A percentile compares a stretch with the other conserved stretches of the same genome.
phyloP scores from a whole-genome alignment of 2,113 vertebrate species.

The Chlorodrepanis virens region DNA sequence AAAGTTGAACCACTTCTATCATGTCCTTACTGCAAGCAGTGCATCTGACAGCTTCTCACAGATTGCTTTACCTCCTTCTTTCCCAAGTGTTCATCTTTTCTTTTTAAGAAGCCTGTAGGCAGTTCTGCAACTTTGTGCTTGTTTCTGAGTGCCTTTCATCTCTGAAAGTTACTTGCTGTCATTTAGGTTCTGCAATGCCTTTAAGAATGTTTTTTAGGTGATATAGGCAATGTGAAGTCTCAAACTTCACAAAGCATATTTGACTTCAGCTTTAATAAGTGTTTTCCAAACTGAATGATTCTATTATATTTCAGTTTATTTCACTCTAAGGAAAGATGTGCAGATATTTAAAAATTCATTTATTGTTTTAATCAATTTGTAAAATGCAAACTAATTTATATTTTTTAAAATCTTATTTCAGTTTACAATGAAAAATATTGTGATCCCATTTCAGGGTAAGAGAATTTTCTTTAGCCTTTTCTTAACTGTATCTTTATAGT shows the following conservation, averaged over 20 bases:
- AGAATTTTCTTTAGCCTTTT: not conserved
- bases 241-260: not conserved
- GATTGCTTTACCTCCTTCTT: not conserved
- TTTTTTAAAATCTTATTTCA: constrained; percentile 64
- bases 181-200: not conserved
- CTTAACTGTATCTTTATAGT: not conserved
- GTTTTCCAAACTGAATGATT: not conserved
- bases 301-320: not conserved
- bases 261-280: not conserved
- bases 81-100: not conserved
- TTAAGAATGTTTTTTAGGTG: not conserved
- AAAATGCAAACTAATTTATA: not conserved
- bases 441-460: constrained; percentile 88
- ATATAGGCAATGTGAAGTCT: not conserved
- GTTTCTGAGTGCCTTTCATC: not conserved
- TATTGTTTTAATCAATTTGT: not conserved
- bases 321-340: not conserved
- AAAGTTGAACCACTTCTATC: not conserved
- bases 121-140: not conserved
- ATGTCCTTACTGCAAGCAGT: not conserved
- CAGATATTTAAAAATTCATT: not conserved
- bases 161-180: not conserved
- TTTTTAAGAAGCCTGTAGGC: not conserved
- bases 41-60: not conserved
- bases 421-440: constrained; percentile 77